Percentiles rank a stretch among this genome's conserved stretches.
phyloP scores from a whole-genome alignment of 2,888 invertebrate genomes.

The Sthenelais limicola region DNA sequence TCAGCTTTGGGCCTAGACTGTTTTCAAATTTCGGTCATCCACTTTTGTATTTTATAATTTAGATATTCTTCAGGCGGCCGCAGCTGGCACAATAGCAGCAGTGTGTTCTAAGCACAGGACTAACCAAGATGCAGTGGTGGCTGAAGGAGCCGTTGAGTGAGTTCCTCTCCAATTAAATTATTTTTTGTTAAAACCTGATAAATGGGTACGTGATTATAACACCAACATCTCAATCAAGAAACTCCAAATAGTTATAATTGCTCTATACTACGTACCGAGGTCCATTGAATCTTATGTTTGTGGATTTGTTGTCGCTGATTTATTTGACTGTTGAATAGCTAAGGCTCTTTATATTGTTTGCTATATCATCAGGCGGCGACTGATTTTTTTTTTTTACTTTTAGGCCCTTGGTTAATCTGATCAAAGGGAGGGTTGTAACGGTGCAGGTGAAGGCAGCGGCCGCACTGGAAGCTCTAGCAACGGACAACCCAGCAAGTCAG shows the following conservation, averaged over 20 bases:
- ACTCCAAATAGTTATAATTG: no score
- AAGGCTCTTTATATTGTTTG: no score
- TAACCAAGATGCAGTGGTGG: slow-evolving; percentile 66
- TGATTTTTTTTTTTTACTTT: slow-evolving; percentile 39
- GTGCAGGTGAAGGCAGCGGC: slow-evolving; percentile 71
- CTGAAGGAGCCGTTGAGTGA: slow-evolving; percentile 67
- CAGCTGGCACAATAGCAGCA: slow-evolving; percentile 70
- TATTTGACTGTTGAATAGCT: neutral
- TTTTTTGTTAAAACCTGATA: no score
- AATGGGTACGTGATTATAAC: no score
- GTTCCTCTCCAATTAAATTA: slow-evolving; percentile 35
- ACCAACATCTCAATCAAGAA: no score
- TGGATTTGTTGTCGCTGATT: neutral
- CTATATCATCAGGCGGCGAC: no score
- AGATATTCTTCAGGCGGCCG: slow-evolving; percentile 69
- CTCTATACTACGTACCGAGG: no score
- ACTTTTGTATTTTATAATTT: no score
- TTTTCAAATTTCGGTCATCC: no score
- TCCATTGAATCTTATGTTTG: no score
- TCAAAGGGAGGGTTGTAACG: slow-evolving; percentile 65
- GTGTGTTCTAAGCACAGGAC: slow-evolving; percentile 59
- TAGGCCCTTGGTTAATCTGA: slow-evolving; percentile 69
- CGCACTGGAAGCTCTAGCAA: slow-evolving; percentile 70
- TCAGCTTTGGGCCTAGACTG: no score
- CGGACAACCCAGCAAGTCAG: slow-evolving; percentile 66